Conservation (phyloP, 2,113 vertebrate species). For the Gulo gulo region DNA sequence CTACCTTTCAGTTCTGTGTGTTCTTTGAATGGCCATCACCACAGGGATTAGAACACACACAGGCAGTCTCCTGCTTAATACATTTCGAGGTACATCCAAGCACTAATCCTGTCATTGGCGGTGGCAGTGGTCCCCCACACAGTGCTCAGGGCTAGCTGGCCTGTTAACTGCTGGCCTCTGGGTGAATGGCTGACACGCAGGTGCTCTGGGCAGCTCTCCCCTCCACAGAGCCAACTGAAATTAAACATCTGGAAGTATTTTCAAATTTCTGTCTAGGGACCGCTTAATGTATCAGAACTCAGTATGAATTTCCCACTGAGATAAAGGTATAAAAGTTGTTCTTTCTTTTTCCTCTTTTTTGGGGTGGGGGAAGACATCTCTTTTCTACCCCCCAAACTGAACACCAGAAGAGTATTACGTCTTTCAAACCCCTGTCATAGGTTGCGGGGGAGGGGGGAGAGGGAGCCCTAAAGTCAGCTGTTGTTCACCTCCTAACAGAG, state of each 20-base stretch:
- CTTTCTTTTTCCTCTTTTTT: neutral
- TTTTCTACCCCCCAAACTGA: neutral
- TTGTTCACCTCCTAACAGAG: neutral
- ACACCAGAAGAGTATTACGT: neutral
- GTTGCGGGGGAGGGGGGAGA: neutral
- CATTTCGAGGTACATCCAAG: neutral
- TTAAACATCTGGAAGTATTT: slow-evolving; percentile 30
- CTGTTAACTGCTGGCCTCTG: neutral
- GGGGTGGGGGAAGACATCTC: neutral
- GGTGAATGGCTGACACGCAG: neutral
- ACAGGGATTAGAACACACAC: neutral
- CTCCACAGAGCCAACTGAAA: neutral
- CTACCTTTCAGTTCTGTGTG: neutral
- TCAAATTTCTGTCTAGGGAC: slow-evolving; percentile 42
- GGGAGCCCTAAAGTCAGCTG: neutral
- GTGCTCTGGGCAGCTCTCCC: neutral
- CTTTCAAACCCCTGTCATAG: neutral
- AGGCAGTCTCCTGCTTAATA: neutral
- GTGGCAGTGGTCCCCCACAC: rapidly evolving
- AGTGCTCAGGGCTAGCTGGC: neutral
- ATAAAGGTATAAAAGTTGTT: slow-evolving; percentile 26
- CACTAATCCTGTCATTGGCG: neutral
- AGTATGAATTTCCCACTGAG: neutral
- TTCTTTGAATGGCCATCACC: neutral
- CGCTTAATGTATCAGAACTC: neutral